Conservation (phyloP, 2,888 invertebrate genomes). For the Luperina nickerlii region DNA sequence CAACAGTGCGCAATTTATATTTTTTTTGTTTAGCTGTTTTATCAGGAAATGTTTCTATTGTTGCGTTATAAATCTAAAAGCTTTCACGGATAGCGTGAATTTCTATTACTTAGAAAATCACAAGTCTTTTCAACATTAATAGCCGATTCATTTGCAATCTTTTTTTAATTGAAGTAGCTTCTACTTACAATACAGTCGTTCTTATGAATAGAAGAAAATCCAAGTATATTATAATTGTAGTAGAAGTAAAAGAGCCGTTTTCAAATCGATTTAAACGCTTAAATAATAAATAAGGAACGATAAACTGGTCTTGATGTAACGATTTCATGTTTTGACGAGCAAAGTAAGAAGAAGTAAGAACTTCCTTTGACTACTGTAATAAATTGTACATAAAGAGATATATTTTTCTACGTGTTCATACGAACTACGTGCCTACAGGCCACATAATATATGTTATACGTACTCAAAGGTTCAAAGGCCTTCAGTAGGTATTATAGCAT, state of each 20-base stretch:
- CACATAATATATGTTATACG: slow-evolving; percentile 19
- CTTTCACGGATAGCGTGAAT: slow-evolving; percentile 27
- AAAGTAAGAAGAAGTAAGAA: slow-evolving; percentile 34
- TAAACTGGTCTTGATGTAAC: slow-evolving; percentile 34
- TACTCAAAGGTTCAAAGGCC: slow-evolving; percentile 40
- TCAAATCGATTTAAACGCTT: slow-evolving; percentile 26
- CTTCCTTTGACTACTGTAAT: slow-evolving; percentile 35
- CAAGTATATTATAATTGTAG: not conserved
- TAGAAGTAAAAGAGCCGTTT: not conserved
- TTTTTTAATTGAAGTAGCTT: slow-evolving; percentile 1
- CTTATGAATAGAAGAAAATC: not conserved
- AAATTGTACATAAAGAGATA: slow-evolving; percentile 42
- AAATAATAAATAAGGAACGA: slow-evolving; percentile 38
- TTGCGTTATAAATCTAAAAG: slow-evolving; percentile 53
- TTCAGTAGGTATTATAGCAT: slow-evolving; percentile 42
- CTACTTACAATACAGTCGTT: not conserved
- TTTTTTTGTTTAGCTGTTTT: slow-evolving; percentile 56
- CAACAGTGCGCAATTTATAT: slow-evolving; percentile 57
- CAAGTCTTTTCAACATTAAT: not conserved
- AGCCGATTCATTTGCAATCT: not conserved
- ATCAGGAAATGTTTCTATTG: slow-evolving; percentile 46
- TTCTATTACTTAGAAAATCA: not conserved
- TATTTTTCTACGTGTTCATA: slow-evolving; percentile 41
- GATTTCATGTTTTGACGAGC: slow-evolving; percentile 31
- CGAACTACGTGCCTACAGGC: slow-evolving; percentile 42